A percentile compares a stretch with the other conserved stretches of the same genome.
Conservation (phyloP, 2,797 vertebrate genomes). For the Macropus fuliginosus region DNA sequence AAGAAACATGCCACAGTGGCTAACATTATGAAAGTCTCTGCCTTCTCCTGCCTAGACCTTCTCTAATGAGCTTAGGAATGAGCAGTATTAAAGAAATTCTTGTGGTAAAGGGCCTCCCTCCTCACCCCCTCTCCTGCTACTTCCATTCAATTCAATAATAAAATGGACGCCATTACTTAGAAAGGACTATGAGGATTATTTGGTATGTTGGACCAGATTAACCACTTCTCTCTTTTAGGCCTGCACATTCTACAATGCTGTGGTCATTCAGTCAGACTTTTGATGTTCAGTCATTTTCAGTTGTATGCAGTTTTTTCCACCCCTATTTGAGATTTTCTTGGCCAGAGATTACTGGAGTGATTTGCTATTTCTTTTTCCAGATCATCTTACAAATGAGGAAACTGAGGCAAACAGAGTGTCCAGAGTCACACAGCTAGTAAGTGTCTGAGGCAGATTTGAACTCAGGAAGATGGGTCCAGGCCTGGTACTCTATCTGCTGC, state of each 20-base stretch:
- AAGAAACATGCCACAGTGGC: background rate
- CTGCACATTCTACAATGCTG: background rate
- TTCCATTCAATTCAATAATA: background rate
- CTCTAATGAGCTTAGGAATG: background rate
- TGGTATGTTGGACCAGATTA: background rate
- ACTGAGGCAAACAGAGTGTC: constrained; percentile 24
- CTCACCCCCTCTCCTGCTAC: background rate
- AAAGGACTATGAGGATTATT: background rate
- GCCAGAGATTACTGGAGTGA: background rate
- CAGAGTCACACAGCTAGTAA: constrained; percentile 44
- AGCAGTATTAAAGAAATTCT: background rate
- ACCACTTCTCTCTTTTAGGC: background rate
- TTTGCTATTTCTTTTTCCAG: background rate
- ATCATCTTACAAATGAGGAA: constrained; percentile 62
- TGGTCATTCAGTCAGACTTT: background rate
- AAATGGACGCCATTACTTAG: background rate
- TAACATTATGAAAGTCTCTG: background rate
- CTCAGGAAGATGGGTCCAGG: background rate
- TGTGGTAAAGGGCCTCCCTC: background rate
- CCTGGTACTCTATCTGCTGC: background rate
- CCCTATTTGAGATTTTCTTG: background rate
- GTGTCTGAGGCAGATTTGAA: background rate
- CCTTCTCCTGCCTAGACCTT: background rate
- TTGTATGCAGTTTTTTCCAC: background rate
- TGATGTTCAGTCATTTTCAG: background rate